Conservation (phyloP, 2,888 invertebrate species). For the Callosobruchus maculatus region DNA sequence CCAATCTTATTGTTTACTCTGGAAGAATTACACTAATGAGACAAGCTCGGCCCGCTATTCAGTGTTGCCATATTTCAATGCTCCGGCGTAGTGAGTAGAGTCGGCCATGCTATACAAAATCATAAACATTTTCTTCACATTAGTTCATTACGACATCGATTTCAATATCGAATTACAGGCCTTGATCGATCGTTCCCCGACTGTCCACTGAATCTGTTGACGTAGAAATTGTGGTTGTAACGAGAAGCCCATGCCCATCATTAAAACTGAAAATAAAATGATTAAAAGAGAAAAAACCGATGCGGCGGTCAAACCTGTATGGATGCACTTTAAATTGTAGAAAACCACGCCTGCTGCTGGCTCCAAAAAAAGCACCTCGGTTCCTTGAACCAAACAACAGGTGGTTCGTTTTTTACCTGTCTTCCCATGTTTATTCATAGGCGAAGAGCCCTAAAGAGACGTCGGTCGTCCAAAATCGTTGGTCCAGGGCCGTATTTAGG, state of each 20-base stretch:
- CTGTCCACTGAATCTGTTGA: neutral
- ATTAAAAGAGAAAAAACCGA: neutral
- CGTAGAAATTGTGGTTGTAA: neutral
- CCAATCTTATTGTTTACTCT: no score
- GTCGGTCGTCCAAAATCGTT: no score
- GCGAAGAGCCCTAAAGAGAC: neutral
- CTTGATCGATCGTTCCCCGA: neutral
- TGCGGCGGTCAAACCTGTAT: neutral
- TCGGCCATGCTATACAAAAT: no score
- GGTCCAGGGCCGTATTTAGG: neutral
- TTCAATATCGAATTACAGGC: neutral
- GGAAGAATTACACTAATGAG: no score
- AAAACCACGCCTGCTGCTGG: neutral
- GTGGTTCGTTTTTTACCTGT: neutral
- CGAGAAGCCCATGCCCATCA: neutral
- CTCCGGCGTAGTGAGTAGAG: no score
- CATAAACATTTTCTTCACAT: no score
- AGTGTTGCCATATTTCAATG: no score
- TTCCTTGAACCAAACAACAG: neutral
- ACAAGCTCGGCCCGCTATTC: no score
- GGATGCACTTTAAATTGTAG: neutral
- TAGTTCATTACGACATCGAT: no score
- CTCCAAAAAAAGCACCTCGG: neutral
- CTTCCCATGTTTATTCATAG: neutral
- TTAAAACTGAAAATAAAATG: neutral